These are phyloP conservation scores for Noctuana brunneofusca DNA, from an alignment of 2,888 invertebrate species.

Conservation along the genomic window DNA sequence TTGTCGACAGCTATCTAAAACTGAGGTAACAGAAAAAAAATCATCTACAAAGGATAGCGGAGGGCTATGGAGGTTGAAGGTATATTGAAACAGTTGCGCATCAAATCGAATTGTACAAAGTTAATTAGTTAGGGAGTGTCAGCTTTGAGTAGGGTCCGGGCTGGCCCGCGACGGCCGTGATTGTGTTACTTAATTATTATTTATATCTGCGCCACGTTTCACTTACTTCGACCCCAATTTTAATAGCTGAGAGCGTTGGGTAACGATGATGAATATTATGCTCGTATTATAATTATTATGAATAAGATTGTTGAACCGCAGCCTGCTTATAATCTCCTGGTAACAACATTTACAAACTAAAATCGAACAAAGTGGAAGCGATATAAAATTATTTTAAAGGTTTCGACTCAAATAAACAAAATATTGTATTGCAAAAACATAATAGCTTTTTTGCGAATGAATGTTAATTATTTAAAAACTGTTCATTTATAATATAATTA, in stretches of 20 bases:
- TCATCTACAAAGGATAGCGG: slow-evolving; percentile 16
- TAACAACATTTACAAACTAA: no score
- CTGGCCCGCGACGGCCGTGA: slow-evolving; percentile 40
- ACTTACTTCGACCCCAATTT: slow-evolving; percentile 25
- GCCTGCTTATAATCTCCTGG: neutral
- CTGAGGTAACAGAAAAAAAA: neutral
- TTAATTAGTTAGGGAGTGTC: slow-evolving; percentile 65
- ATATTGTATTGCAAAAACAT: no score
- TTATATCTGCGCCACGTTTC: slow-evolving; percentile 38
- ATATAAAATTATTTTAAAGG: no score
- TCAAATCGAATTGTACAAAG: slow-evolving; percentile 69
- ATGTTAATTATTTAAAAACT: no score
- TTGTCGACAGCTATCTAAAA: slow-evolving; percentile 7
- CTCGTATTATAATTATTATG: slow-evolving; percentile 9
- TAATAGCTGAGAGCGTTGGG: slow-evolving; percentile 13
- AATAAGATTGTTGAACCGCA: neutral
- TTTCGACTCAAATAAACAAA: no score
- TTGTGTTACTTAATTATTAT: slow-evolving; percentile 55
- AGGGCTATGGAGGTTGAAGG: slow-evolving; percentile 51
- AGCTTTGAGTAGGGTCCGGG: slow-evolving; percentile 60
- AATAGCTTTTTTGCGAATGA: no score
- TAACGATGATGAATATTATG: slow-evolving; percentile 18
- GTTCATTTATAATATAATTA: no score
- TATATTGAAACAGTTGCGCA: slow-evolving; percentile 64
- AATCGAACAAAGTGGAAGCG: no score